A percentile compares a stretch with the other conserved stretches of the same genome.
Conservation (phyloP, 2,113 vertebrate genomes). For the Amphilophus citrinellus region DNA sequence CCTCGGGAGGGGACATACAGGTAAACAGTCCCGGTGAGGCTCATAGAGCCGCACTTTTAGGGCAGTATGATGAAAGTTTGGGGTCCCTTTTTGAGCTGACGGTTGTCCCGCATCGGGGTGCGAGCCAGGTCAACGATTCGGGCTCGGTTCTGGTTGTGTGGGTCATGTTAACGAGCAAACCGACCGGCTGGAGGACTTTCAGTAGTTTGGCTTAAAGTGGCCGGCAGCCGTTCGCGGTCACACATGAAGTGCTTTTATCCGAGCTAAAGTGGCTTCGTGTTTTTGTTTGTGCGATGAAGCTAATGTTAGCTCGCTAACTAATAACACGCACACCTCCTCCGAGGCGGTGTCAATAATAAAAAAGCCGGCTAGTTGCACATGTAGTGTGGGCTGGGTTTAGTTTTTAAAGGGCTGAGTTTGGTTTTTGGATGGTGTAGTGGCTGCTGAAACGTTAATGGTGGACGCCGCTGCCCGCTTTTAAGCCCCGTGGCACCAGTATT, state of each 20-base stretch:
- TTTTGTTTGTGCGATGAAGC: conserved; percentile 70
- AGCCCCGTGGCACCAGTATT: conserved; percentile 81
- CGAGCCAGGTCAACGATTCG: conserved; percentile 54
- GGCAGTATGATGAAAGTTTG: conserved; percentile 63
- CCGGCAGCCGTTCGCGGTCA: neutral
- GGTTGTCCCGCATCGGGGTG: conserved; percentile 61
- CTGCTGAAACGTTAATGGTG: conserved; percentile 66
- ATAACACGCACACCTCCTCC: conserved; percentile 60
- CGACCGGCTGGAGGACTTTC: conserved; percentile 30
- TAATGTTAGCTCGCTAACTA: conserved; percentile 78
- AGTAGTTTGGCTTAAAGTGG: conserved; percentile 20
- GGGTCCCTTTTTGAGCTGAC: conserved; percentile 12
- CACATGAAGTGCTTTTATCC: neutral
- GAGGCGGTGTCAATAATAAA: conserved; percentile 71
- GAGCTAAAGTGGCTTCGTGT: conserved; percentile 54
- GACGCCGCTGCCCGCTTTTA: conserved; percentile 63
- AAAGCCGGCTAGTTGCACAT: conserved; percentile 75
- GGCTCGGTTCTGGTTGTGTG: conserved; percentile 70
- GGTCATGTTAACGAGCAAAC: conserved; percentile 30
- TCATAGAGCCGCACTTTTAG: conserved; percentile 30
- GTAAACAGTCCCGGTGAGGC: conserved; percentile 53
- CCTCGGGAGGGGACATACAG: conserved; percentile 55
- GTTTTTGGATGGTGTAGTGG: conserved; percentile 48
- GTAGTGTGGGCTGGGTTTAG: conserved; percentile 72
- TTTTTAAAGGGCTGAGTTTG: conserved; percentile 74